A percentile compares a stretch with the other conserved stretches of the same genome.
Conservation (phyloP, 2,797 vertebrate species). For the Acestrorhynchus altus region DNA sequence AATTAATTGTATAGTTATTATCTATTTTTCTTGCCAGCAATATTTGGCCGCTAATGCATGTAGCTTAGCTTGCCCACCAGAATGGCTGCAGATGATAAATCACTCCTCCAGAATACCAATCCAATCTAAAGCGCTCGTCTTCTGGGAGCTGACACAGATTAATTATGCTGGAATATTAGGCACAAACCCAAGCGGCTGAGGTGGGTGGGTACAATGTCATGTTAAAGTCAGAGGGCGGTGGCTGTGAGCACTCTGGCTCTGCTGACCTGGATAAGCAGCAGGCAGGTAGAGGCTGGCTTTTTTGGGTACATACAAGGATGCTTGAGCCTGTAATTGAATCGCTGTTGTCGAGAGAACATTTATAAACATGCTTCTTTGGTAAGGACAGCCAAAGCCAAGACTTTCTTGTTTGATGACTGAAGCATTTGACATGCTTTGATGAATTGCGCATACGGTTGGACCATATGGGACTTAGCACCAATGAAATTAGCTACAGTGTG, state of each 20-base stretch:
- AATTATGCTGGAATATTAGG: conserved; percentile 61
- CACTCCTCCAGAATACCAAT: conserved; percentile 66
- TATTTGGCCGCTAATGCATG: conserved; percentile 23
- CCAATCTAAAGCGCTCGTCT: conserved; percentile 74
- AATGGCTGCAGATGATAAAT: conserved; percentile 55
- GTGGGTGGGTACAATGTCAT: conserved; percentile 56
- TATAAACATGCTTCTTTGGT: too few species aligned
- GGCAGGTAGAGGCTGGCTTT: conserved; percentile 40
- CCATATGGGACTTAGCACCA: neutral
- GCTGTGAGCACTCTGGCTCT: conserved; percentile 40
- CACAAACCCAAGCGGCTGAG: conserved; percentile 48
- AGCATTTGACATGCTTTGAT: too few species aligned
- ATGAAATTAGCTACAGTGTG: neutral
- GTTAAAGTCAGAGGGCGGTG: conserved; percentile 53
- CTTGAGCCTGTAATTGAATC: neutral
- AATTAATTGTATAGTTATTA: conserved; percentile 44
- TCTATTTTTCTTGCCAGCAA: conserved; percentile 35
- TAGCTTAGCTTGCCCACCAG: conserved; percentile 46
- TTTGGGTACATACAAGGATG: conserved; percentile 12
- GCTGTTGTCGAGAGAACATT: neutral
- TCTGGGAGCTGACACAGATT: conserved; percentile 75
- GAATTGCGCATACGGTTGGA: neutral
- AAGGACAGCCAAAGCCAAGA: too few species aligned
- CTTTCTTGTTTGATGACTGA: too few species aligned
- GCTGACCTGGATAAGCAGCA: conserved; percentile 58